Evolutionary conservation across 2,797 vertebrate genomes (phyloP).

Genomic region (Peromyscus aztecus): DNA sequence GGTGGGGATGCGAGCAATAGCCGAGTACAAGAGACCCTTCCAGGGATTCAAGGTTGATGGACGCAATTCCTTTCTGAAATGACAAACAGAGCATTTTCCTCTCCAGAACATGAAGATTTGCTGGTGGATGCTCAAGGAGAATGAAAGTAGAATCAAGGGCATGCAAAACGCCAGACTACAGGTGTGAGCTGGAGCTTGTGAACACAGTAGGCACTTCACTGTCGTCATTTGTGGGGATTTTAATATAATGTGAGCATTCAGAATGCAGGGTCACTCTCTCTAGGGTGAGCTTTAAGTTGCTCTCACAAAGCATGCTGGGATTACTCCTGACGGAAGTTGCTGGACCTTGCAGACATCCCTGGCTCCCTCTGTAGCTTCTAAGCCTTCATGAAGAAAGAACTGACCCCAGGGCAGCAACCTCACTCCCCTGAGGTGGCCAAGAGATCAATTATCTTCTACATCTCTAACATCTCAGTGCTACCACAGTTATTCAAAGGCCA

Average conservation of each 20-base stretch:
- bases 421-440: neutral
- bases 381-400: neutral
- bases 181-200: neutral
- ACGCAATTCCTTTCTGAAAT: constrained; percentile 74
- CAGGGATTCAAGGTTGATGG: constrained; percentile 80
- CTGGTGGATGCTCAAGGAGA: constrained; percentile 56
- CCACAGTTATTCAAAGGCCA: neutral
- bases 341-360: neutral
- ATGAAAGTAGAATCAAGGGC: constrained; percentile 67
- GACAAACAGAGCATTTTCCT: constrained; percentile 75
- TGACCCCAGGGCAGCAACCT: neutral
- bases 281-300: neutral
- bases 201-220: constrained; percentile 34
- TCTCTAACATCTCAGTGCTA: neutral
- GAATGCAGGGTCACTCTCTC: neutral
- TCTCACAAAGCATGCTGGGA: neutral
- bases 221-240: neutral
- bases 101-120: constrained; percentile 47
- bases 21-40: constrained; percentile 65
- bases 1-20: constrained; percentile 65
- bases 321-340: neutral
- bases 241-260: neutral
- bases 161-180: neutral
- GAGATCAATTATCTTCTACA: neutral
- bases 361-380: neutral